Conservation (phyloP, 2,113 vertebrate species). For the Ciconia stormi region DNA sequence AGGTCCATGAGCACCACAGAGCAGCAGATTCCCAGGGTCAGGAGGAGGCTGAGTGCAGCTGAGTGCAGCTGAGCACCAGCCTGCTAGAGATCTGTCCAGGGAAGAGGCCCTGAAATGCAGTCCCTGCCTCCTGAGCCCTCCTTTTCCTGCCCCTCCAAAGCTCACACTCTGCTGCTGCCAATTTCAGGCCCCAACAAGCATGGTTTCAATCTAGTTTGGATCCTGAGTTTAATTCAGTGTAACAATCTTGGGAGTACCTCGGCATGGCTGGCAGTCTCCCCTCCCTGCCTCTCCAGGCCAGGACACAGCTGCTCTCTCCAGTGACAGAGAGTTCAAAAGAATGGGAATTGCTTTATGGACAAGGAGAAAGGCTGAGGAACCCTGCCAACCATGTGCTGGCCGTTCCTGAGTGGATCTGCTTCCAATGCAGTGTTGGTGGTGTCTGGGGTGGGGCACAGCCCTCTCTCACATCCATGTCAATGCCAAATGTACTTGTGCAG, state of each 20-base stretch:
- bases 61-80: neutral
- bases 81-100: neutral
- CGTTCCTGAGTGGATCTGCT: too few relatives aligned
- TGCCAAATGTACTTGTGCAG: too few relatives aligned
- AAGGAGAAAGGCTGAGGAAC: neutral
- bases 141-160: neutral
- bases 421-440: too few relatives aligned
- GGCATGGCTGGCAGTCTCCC: neutral
- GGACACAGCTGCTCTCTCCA: neutral
- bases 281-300: neutral
- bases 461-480: too few relatives aligned
- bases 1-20: neutral
- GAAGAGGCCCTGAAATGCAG: neutral
- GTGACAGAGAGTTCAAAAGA: neutral
- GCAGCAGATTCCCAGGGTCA: neutral
- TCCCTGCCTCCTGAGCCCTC: neutral
- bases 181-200: neutral
- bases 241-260: neutral
- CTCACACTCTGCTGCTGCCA: neutral
- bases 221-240: neutral
- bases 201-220: neutral
- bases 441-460: too few relatives aligned
- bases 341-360: neutral
- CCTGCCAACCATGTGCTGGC: neutral
- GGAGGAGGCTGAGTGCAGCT: neutral